Conservation (phyloP, 2,113 vertebrate genomes). For the Stegostoma tigrinum region DNA sequence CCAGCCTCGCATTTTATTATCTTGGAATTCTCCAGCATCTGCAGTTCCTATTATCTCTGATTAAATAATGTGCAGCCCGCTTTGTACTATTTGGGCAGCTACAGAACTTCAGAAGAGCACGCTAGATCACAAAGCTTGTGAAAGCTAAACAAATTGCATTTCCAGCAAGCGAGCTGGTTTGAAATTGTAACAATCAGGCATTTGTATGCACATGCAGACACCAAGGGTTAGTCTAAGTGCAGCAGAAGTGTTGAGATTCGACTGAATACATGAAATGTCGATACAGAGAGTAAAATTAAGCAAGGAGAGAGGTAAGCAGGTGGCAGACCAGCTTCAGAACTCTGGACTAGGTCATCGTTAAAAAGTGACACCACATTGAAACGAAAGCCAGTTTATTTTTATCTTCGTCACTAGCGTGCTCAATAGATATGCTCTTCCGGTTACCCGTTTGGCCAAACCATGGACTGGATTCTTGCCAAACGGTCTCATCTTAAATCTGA, state of each 20-base stretch:
- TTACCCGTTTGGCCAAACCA: background rate
- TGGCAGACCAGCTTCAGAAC: background rate
- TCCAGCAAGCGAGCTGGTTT: background rate
- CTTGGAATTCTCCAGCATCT: too few species aligned
- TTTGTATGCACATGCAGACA: background rate
- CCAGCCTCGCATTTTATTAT: too few species aligned
- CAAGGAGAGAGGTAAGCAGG: background rate
- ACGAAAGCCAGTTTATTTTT: background rate
- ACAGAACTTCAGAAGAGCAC: background rate
- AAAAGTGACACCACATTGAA: background rate
- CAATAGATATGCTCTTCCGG: background rate
- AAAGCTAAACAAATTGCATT: background rate
- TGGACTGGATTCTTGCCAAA: background rate
- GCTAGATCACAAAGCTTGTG: background rate
- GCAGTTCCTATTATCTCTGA: too few species aligned
- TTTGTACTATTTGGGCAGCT: background rate
- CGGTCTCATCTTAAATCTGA: background rate
- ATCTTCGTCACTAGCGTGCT: background rate
- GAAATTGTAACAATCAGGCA: background rate
- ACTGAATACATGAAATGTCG: too few species aligned
- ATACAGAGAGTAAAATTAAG: too few species aligned
- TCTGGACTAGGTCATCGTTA: background rate
- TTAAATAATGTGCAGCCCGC: background rate
- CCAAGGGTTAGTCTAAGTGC: background rate
- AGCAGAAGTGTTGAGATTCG: too few species aligned